A percentile compares a stretch with the other conserved stretches of the same genome.
Evolutionary conservation across 2,113 vertebrate genomes (phyloP).

Genomic region (Hydrolagus affinis): DNA sequence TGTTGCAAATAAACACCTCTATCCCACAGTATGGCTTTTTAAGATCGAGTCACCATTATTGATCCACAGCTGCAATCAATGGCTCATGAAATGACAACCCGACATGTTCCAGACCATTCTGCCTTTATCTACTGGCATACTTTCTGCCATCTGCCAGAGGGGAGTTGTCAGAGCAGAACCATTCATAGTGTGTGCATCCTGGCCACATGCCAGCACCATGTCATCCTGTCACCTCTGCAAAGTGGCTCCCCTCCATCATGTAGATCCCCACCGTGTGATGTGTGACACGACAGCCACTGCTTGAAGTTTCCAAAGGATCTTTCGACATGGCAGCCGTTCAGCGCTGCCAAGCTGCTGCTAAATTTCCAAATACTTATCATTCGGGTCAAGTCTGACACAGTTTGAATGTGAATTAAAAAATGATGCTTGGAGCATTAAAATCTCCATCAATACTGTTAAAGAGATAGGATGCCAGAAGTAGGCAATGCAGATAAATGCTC

Average conservation of each 20-base stretch:
- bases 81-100: background rate
- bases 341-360: slow-evolving; percentile 19
- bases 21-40: no score
- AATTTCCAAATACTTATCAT: background rate
- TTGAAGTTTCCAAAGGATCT: slow-evolving; percentile 14
- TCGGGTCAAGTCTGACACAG: slow-evolving; percentile 11
- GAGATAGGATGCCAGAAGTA: background rate
- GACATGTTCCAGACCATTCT: background rate
- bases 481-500: slow-evolving; percentile 13
- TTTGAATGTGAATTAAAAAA: background rate
- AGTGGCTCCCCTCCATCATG: slow-evolving; percentile 15
- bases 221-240: slow-evolving; percentile 16
- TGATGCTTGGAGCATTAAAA: slow-evolving; percentile 24
- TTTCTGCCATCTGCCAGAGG: slow-evolving; percentile 5
- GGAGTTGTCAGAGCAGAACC: slow-evolving; percentile 17
- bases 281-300: slow-evolving; percentile 18
- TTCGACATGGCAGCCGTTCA: slow-evolving; percentile 6
- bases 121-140: background rate
- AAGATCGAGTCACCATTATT: no score
- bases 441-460: slow-evolving; percentile 28
- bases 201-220: slow-evolving; percentile 6
- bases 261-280: background rate
- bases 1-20: no score
- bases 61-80: no score
- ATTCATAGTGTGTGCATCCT: slow-evolving; percentile 7